Conservation (phyloP, 2,797 vertebrate genomes). For the Numenius phaeopus region DNA sequence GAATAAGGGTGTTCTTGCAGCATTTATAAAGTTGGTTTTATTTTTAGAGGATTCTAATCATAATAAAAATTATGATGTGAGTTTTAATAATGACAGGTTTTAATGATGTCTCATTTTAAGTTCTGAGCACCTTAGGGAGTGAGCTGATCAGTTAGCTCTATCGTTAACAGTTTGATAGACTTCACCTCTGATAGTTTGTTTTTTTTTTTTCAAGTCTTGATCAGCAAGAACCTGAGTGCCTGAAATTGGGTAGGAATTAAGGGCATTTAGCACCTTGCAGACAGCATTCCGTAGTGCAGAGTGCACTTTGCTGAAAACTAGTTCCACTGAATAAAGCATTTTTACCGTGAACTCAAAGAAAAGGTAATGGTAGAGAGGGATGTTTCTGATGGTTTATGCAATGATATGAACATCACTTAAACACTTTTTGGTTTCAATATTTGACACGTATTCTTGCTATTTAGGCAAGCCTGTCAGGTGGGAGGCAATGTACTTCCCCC, state of each 20-base stretch:
- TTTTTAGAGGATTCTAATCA: not conserved
- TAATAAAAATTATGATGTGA: not conserved
- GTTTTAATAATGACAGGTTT: not conserved
- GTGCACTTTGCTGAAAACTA: not conserved
- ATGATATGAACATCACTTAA: constrained; percentile 64
- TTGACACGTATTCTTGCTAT: constrained; percentile 73
- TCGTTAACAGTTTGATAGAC: not conserved
- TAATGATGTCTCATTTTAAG: not conserved
- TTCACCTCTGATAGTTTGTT: not conserved
- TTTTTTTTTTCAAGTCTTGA: not conserved
- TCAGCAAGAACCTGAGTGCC: not conserved
- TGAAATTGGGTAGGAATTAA: not conserved
- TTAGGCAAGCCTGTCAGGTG: constrained; percentile 89
- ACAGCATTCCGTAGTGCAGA: not conserved
- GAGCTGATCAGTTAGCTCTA: not conserved
- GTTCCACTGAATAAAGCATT: not conserved
- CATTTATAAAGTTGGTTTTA: not conserved
- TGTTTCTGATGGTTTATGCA: constrained; percentile 43
- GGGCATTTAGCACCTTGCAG: not conserved
- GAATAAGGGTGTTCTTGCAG: not conserved
- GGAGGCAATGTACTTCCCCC: constrained; percentile 86
- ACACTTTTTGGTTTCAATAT: constrained; percentile 43
- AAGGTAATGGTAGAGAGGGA: not conserved
- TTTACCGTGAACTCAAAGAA: not conserved
- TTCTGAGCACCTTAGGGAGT: not conserved